Evolutionary conservation across 2,797 vertebrate species (phyloP), one percentile per base, ranked within the genome.

Genomic region (Centropyge bicolor): DNA sequence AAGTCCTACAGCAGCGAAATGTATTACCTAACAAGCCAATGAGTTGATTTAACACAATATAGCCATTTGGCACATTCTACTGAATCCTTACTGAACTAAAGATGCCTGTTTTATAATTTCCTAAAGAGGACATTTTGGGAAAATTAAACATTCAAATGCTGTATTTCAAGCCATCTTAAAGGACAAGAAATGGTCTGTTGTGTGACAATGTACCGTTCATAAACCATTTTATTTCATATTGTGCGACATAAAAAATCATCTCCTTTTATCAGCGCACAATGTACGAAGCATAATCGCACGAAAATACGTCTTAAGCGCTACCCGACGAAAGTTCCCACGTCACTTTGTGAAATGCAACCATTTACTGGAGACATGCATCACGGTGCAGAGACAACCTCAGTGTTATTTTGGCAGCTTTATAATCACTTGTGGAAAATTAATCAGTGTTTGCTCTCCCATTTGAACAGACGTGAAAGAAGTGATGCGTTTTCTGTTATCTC

Each of bases 401-500:
- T 71, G 46, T 75, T 76, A 22, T 72, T 81, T 69, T 90, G 82
- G 74, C 80, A 86, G 76, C 80, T 89, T 83, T 86, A 62, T 86
- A 88, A 91, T 91, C 81, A 89, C 66, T 80, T 79, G 60, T 81
- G 48, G 49, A 81, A 86, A 89, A 84, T 85, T 55, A 89, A 87
- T 90, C 80, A 87, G 73, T 80, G 83, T 88, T 83, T 92, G 76
- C 76, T 55, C 57, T 85, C 48, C 52, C 51, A 35, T 87, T 87
- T 75, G 38, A 85, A 78, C 46, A 10, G n/a, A 72, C 56, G 16
- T 67, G 72, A 76, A 81, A 83, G 74, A 82, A 77, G 48, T 31
- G 64, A 80, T 70, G 69, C 51, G 24, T 74, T 76, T 82, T 74
- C 36, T 76, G 40, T 84, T 89, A 78, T 81, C 86, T 61, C 46